A percentile compares a stretch with the other conserved stretches of the same genome.
phyloP scores from a whole-genome alignment of 2,888 invertebrate species.

The Parascotia fuliginaria region DNA sequence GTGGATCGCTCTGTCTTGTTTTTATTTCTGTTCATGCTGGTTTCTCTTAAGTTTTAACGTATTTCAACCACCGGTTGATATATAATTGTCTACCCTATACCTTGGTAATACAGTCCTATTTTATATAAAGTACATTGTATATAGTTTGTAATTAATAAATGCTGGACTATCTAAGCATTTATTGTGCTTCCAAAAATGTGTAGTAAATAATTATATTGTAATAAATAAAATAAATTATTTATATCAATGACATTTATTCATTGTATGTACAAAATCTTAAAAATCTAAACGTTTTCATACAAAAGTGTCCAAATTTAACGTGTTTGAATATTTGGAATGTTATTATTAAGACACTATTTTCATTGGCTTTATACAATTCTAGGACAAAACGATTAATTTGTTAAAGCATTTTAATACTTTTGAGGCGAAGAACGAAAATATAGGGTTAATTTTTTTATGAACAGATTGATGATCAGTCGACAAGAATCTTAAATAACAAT shows the following conservation, averaged over 20 bases:
- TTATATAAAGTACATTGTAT: not conserved
- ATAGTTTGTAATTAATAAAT: too few species aligned
- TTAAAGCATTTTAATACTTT: slow-evolving; percentile 63
- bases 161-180: not conserved
- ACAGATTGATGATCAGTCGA: slow-evolving; percentile 38
- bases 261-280: slow-evolving; percentile 86
- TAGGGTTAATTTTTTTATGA: slow-evolving; percentile 40
- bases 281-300: slow-evolving; percentile 81
- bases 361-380: slow-evolving; percentile 74
- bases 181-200: not conserved
- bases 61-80: too few species aligned
- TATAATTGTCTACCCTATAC: too few species aligned
- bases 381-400: slow-evolving; percentile 65
- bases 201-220: slow-evolving; percentile 8
- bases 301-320: slow-evolving; percentile 84
- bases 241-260: slow-evolving; percentile 85
- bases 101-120: not conserved
- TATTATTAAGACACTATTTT: slow-evolving; percentile 81
- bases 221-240: slow-evolving; percentile 47
- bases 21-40: too few species aligned
- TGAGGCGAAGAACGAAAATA: slow-evolving; percentile 49
- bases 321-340: slow-evolving; percentile 84
- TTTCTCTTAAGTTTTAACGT: too few species aligned
- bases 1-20: too few species aligned
- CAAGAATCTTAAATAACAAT: slow-evolving; percentile 33